phyloP scores from a whole-genome alignment of 2,888 invertebrate species.

The Cerastis leucographa region DNA sequence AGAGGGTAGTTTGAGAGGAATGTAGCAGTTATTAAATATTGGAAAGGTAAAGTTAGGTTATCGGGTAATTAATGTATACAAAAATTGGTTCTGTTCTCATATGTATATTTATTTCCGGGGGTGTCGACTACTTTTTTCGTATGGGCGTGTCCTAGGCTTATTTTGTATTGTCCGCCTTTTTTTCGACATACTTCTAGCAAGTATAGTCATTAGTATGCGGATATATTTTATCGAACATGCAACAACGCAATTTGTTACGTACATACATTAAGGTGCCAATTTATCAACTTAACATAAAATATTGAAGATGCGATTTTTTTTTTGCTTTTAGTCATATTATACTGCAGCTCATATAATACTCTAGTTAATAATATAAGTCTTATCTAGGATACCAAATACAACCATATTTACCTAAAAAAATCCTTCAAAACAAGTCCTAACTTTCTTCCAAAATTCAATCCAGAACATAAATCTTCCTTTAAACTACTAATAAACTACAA shows the following conservation, averaged over 20 bases:
- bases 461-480: background rate
- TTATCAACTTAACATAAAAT: background rate
- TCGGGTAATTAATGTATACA: conserved; percentile 52
- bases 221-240: conserved; percentile 25
- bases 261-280: conserved; percentile 1
- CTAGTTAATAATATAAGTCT: too few species aligned
- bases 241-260: conserved; percentile 10
- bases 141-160: conserved; percentile 58
- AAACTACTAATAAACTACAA: too few species aligned
- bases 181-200: conserved; percentile 45
- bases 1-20: conserved; percentile 53
- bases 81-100: conserved; percentile 47
- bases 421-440: background rate
- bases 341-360: background rate
- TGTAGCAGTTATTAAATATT: conserved; percentile 46
- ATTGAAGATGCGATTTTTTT: background rate
- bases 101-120: conserved; percentile 54
- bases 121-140: conserved; percentile 55
- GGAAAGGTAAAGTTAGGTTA: conserved; percentile 1
- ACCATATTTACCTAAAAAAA: background rate
- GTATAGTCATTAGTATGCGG: conserved; percentile 46
- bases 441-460: background rate
- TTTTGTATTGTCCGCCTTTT: conserved; percentile 49
- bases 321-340: background rate
- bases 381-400: background rate